Percentiles rank a stretch among this genome's conserved stretches.
These are phyloP conservation scores for Shargacucullia verbasci DNA, from an alignment of 2,888 invertebrate species.

Conservation along the genomic window DNA sequence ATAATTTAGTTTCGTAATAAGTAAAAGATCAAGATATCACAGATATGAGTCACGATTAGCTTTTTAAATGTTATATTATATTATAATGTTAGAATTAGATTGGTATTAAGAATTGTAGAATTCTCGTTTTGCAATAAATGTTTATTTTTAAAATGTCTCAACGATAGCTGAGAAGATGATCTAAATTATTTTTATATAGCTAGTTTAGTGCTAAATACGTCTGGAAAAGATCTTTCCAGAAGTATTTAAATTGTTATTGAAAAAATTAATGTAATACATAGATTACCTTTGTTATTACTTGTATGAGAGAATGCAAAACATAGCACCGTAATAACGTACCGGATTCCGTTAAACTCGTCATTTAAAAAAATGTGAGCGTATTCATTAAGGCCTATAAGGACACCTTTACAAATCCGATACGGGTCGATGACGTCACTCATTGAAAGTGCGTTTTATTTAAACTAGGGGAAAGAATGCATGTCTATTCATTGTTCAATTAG, in stretches of 20 bases:
- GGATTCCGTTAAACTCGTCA: neutral
- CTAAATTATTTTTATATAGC: neutral
- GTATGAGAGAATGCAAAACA: no score
- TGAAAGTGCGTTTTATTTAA: slow-evolving; percentile 50
- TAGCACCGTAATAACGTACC: neutral
- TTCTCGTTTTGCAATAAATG: neutral
- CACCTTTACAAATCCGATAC: slow-evolving; percentile 29
- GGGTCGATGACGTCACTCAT: slow-evolving; percentile 50
- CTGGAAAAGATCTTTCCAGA: no score
- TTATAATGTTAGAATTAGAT: neutral
- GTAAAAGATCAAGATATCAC: neutral
- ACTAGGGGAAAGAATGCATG: slow-evolving; percentile 62
- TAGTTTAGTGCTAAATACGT: no score
- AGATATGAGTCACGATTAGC: slow-evolving; percentile 2
- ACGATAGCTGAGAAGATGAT: neutral
- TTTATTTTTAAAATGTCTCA: neutral
- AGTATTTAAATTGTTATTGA: slow-evolving; percentile 7
- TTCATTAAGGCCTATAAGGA: slow-evolving; percentile 25
- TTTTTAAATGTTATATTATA: neutral
- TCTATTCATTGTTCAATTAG: slow-evolving; percentile 70
- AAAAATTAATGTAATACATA: neutral
- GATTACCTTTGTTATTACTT: no score
- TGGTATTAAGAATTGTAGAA: neutral
- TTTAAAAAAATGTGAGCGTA: slow-evolving; percentile 22
- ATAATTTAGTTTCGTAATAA: slow-evolving; percentile 34